phyloP scores from a whole-genome alignment of 1,140 invertebrate species.

The Lepidostoma basale region DNA sequence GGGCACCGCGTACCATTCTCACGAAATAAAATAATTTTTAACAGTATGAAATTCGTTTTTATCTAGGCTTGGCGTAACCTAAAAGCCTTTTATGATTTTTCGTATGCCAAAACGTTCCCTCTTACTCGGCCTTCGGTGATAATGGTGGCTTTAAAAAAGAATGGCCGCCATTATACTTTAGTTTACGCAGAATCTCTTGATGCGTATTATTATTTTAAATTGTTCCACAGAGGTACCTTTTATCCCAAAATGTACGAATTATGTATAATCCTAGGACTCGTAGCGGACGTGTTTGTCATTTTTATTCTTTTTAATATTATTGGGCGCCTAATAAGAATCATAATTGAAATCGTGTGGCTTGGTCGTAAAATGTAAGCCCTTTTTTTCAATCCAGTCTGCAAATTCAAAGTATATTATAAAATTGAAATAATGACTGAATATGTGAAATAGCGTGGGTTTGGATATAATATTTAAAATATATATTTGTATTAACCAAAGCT shows the following conservation, averaged over 20 bases:
- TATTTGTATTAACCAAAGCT: too few relatives aligned
- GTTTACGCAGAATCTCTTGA: slow-evolving; percentile 17
- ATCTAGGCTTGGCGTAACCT: neutral
- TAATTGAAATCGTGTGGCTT: too few relatives aligned
- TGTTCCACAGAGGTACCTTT: neutral
- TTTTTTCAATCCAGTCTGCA: too few relatives aligned
- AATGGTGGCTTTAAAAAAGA: slow-evolving; percentile 15
- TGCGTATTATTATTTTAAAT: slow-evolving; percentile 23
- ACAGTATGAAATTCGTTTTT: slow-evolving; percentile 11
- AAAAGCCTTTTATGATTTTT: slow-evolving; percentile 17
- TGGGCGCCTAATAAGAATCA: too few relatives aligned
- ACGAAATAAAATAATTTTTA: slow-evolving; percentile 12
- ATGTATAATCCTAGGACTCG: neutral
- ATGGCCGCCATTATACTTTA: slow-evolving; percentile 1
- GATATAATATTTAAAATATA: too few relatives aligned
- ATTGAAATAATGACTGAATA: too few relatives aligned
- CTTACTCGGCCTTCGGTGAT: neutral
- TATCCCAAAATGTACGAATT: slow-evolving; percentile 11
- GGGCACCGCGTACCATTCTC: neutral
- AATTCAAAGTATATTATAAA: too few relatives aligned
- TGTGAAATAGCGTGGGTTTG: too few relatives aligned
- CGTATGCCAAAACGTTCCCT: slow-evolving; percentile 1
- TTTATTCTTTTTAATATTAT: too few relatives aligned
- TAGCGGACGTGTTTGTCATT: slow-evolving; percentile 1
- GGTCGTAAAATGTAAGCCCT: too few relatives aligned